Evolutionary conservation across 2,113 vertebrate species (phyloP).

Genomic region (Laticauda laticaudata): DNA sequence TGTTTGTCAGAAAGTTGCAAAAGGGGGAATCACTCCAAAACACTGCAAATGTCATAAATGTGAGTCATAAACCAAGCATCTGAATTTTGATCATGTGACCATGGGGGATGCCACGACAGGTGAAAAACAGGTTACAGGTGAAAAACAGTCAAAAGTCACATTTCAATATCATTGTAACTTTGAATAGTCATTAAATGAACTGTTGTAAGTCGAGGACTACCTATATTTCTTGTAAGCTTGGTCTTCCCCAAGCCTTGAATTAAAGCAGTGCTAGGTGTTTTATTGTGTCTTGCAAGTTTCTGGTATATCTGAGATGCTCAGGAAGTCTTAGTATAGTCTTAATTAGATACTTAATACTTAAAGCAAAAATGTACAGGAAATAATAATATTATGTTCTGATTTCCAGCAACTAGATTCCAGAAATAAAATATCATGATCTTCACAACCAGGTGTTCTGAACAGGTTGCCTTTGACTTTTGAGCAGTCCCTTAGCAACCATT

Average conservation of each 20-base stretch:
- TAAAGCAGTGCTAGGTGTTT: neutral
- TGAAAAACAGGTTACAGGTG: no score
- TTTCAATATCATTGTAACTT: no score
- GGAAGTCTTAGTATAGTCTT: neutral
- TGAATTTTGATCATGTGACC: no score
- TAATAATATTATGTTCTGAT: neutral
- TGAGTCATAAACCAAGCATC: no score
- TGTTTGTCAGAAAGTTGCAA: no score
- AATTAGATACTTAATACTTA: neutral
- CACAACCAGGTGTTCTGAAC: neutral
- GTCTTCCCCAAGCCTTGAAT: neutral
- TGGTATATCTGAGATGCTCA: neutral
- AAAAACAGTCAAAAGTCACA: no score
- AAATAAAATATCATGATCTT: neutral
- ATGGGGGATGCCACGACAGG: no score
- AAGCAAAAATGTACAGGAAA: neutral
- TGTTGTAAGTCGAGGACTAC: no score
- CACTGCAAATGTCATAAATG: no score
- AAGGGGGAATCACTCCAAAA: no score
- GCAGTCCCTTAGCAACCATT: neutral
- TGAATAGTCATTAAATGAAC: no score
- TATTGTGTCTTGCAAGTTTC: neutral
- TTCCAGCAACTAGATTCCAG: neutral
- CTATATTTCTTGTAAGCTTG: neutral
- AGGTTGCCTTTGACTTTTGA: neutral